A percentile compares a stretch with the other conserved stretches of the same genome.
Evolutionary conservation across 2,888 invertebrate species (phyloP).

Genomic region (Eueremaeus valkanovi): DNA sequence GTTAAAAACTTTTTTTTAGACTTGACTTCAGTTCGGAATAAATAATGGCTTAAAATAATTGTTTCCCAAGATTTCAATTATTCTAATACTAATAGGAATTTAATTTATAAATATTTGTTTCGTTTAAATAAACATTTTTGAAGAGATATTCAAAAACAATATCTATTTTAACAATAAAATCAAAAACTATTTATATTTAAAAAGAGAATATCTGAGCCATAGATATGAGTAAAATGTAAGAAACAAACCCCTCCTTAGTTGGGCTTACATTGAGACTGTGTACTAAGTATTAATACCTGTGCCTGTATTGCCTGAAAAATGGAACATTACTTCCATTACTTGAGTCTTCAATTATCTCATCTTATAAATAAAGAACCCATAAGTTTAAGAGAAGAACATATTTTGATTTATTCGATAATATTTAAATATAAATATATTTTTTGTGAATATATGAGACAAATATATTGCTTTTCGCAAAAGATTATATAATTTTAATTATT

Average conservation of each 20-base stretch:
- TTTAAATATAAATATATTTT: neutral
- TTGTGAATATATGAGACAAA: neutral
- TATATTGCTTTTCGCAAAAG: neutral
- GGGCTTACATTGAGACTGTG: neutral
- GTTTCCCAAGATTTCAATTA: too few relatives aligned
- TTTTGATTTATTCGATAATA: neutral
- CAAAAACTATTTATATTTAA: neutral
- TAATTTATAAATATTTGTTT: too few relatives aligned
- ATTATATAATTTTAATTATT: neutral
- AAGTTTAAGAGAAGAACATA: neutral
- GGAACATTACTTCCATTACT: neutral
- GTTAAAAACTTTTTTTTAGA: too few relatives aligned
- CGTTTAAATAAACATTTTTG: too few relatives aligned
- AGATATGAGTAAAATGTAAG: neutral
- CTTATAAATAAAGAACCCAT: neutral
- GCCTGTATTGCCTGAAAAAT: neutral
- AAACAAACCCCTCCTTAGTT: conserved; percentile 7
- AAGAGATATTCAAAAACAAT: too few relatives aligned
- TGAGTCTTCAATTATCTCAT: neutral
- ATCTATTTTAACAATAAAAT: too few relatives aligned
- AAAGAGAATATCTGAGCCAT: neutral
- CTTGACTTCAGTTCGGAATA: too few relatives aligned
- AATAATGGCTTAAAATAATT: too few relatives aligned
- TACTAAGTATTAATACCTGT: neutral
- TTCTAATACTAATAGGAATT: too few relatives aligned